These are phyloP conservation scores for Pammene aurita DNA, from an alignment of 2,888 invertebrate species.

Conservation along the genomic window DNA sequence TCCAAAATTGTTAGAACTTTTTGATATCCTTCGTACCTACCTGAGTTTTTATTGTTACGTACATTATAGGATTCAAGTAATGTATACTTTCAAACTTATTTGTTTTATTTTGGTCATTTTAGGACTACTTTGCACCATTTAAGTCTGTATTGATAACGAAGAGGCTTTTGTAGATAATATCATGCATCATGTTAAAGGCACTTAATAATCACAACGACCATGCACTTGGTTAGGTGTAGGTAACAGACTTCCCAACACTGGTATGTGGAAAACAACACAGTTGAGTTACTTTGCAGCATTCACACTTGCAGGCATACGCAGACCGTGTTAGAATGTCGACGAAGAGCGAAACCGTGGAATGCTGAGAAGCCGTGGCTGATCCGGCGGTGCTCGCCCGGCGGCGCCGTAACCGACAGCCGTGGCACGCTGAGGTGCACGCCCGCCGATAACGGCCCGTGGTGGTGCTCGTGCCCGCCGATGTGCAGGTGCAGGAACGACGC, in stretches of 20 bases:
- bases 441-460: slow-evolving; percentile 72
- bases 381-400: slow-evolving; percentile 80
- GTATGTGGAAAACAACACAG: slow-evolving; percentile 36
- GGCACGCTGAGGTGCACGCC: slow-evolving; percentile 80
- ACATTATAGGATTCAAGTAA: not conserved
- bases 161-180: slow-evolving; percentile 4
- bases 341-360: slow-evolving; percentile 86
- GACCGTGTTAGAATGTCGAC: slow-evolving; percentile 87
- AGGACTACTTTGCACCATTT: not conserved
- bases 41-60: not conserved
- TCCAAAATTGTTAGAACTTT: not conserved
- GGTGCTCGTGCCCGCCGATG: slow-evolving; percentile 63
- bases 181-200: slow-evolving; percentile 31
- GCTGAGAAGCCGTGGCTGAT: slow-evolving; percentile 77
- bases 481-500: slow-evolving; percentile 85
- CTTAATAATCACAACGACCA: slow-evolving; percentile 21
- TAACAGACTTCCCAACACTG: slow-evolving; percentile 37
- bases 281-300: slow-evolving; percentile 51
- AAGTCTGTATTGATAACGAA: slow-evolving; percentile 5
- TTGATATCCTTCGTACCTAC: not conserved
- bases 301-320: slow-evolving; percentile 72
- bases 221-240: slow-evolving; percentile 36
- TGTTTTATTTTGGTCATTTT: not conserved
- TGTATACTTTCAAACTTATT: not conserved
- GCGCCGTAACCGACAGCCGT: slow-evolving; percentile 80